Base-by-base conservation (phyloP, 64 coral and sea anemone genomes). In the Stylophora pistillata region DNA sequence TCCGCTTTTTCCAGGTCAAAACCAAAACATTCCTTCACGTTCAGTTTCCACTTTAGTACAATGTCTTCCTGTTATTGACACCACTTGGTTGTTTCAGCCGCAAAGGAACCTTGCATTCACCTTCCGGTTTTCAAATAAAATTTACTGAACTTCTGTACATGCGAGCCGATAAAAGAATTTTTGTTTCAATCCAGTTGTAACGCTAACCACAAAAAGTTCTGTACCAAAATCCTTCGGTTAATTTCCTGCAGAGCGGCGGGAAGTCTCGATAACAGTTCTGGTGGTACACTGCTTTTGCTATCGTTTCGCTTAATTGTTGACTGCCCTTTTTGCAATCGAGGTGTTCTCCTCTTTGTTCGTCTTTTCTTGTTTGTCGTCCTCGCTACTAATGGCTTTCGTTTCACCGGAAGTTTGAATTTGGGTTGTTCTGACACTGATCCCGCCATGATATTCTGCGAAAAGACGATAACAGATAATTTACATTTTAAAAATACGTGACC, bases 191-290 rank as follows among this genome's bases (percentile, higher is more conserved):
- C 56, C 55, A 79, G 3, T 79, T 79, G 77, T 60, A 79, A 31
- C 9, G 77, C 77, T 13, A 79, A 15, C 77, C 77, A 79, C 59
- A 79, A 13, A 15, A 26, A 59, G 56, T 79, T 79, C 56, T 79
- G 77, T 16, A 55, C 77, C 56, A 79, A 32, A 59, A 79, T 59
- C 59, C 77, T 58, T 55, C 77, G 77, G 26, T 79, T 79, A 5
- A 79, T 79, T 58, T 79, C 77, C 15, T 59, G 55, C 21, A 79
- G 77, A 9, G 77, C 77, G 55, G 55, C 59, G 10, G 77, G 77
- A 79, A 79, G 59, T 58, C 77, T 79, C 20, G 29, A 30, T 55
- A 79, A 33, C 55, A 79, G 28, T 79, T 79, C 77, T 18, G 56
- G 55, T 58, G 77, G 77, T 16, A 79, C 77, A 17, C 29, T 18